Evolutionary conservation across 1,140 invertebrate species (phyloP).

Genomic region (Proctacanthus coquilletti): DNA sequence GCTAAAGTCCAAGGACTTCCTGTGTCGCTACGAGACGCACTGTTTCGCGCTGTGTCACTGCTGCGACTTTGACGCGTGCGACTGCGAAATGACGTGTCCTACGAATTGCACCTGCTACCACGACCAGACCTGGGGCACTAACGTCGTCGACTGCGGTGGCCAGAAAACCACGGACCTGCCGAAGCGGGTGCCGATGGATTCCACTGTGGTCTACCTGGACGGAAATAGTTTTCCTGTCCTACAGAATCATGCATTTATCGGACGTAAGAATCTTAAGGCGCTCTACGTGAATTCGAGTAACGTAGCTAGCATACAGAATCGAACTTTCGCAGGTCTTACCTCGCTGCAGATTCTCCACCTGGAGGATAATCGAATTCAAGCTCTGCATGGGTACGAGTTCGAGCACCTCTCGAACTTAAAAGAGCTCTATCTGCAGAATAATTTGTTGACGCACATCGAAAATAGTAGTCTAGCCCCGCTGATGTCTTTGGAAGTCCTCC

Average conservation of each 20-base stretch:
- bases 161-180: slow-evolving; percentile 61
- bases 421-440: slow-evolving; percentile 78
- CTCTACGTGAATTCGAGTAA: slow-evolving; percentile 74
- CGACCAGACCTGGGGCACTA: slow-evolving; percentile 82
- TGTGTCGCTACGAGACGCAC: slow-evolving; percentile 82
- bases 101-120: slow-evolving; percentile 83
- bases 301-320: slow-evolving; percentile 75
- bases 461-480: slow-evolving; percentile 67
- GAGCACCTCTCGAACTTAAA: slow-evolving; percentile 63
- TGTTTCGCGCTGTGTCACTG: slow-evolving; percentile 87
- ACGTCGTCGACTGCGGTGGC: slow-evolving; percentile 79
- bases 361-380: slow-evolving; percentile 65
- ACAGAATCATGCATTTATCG: slow-evolving; percentile 81
- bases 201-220: slow-evolving; percentile 80
- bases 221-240: slow-evolving; percentile 73
- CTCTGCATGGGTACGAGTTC: slow-evolving; percentile 78
- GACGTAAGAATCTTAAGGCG: slow-evolving; percentile 72
- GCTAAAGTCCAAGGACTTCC: slow-evolving; percentile 60
- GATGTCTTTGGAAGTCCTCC: slow-evolving; percentile 60
- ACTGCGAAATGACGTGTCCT: slow-evolving; percentile 90
- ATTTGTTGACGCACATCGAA: slow-evolving; percentile 58
- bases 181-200: slow-evolving; percentile 80
- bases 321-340: slow-evolving; percentile 79
- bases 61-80: slow-evolving; percentile 88
- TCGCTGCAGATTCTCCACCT: slow-evolving; percentile 68